A percentile compares a stretch with the other conserved stretches of the same genome.
These are phyloP conservation scores for Lota lota DNA, from an alignment of 2,113 vertebrate species.

Conservation along the genomic window DNA sequence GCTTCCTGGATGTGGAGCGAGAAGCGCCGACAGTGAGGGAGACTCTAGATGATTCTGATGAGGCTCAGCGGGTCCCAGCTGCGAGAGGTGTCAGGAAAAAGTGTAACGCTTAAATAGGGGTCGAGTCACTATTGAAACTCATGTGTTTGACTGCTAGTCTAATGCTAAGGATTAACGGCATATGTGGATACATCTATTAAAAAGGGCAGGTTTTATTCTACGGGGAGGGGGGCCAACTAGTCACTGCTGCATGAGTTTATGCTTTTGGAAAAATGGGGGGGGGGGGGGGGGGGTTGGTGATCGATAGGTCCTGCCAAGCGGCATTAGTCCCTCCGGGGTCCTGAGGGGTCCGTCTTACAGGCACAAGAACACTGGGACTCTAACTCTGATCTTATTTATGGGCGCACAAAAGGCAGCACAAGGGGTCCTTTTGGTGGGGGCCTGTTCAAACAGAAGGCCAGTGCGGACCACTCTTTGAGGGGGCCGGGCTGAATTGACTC, in stretches of 20 bases:
- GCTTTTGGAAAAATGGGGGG: conserved; percentile 1
- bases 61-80: neutral
- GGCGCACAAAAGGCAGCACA: conserved; percentile 69
- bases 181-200: too few species aligned
- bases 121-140: too few species aligned
- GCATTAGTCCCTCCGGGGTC: conserved; percentile 55
- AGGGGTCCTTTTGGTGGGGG: conserved; percentile 62
- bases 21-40: conserved; percentile 1
- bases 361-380: conserved; percentile 67
- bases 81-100: too few species aligned
- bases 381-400: conserved; percentile 78
- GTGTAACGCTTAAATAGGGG: too few species aligned
- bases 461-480: conserved; percentile 63
- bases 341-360: conserved; percentile 49
- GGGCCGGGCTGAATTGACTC: conserved; percentile 68
- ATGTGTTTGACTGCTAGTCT: too few species aligned
- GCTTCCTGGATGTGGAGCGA: conserved; percentile 30
- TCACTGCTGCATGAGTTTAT: neutral
- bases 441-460: conserved; percentile 72
- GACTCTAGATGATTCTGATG: neutral
- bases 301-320: conserved; percentile 68
- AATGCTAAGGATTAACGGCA: too few species aligned
- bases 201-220: too few species aligned
- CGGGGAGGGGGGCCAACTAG: neutral
- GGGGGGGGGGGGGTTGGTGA: conserved; percentile 40